phyloP scores from a whole-genome alignment of 2,113 vertebrate genomes.

The Phodopus roborovskii region DNA sequence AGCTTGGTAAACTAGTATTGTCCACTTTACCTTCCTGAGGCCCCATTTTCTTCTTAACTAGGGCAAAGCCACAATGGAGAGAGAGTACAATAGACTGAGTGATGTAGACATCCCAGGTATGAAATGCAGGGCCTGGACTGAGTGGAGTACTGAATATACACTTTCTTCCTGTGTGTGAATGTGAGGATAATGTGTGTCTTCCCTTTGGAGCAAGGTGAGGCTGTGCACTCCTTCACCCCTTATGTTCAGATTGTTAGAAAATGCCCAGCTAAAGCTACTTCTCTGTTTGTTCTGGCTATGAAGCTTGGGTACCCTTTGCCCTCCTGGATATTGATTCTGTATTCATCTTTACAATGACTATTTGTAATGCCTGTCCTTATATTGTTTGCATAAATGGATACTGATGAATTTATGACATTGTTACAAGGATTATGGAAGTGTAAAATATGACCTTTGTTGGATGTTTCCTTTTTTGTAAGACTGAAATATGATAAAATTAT shows the following conservation, averaged over 20 bases:
- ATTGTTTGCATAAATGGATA: background rate
- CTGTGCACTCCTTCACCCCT: background rate
- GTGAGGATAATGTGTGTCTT: background rate
- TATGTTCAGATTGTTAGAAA: background rate
- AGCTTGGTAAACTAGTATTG: background rate
- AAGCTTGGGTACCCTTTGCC: background rate
- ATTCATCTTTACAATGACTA: background rate
- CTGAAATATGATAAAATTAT: background rate
- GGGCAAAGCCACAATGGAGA: background rate
- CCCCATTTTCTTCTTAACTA: background rate
- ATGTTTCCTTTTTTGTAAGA: background rate
- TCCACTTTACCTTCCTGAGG: background rate
- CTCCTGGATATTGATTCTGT: background rate
- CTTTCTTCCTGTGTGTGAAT: background rate
- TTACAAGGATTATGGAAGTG: background rate
- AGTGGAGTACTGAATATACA: background rate
- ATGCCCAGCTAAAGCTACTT: background rate
- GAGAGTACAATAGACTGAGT: background rate
- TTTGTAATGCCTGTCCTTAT: background rate
- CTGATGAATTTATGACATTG: background rate
- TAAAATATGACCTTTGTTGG: background rate
- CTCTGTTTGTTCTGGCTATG: background rate
- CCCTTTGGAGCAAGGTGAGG: background rate
- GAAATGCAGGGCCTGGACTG: too few species aligned
- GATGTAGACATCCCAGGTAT: background rate